Evolutionary conservation across 2,797 vertebrate genomes (phyloP).

Genomic region (Anisognathus igniventris): DNA sequence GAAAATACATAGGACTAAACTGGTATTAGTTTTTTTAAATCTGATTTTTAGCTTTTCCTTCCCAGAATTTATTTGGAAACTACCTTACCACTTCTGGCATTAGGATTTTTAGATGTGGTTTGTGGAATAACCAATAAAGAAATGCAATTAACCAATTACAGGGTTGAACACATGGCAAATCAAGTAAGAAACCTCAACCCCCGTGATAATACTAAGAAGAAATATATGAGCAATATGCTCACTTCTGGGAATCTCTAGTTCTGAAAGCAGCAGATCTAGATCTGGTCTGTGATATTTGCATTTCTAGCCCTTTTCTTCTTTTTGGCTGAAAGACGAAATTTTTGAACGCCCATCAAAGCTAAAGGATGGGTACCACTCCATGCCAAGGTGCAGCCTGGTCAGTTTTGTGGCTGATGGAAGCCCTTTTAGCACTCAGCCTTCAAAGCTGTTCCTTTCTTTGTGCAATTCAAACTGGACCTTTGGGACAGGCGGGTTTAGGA

Average conservation of each 20-base stretch:
- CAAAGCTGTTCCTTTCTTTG: neutral
- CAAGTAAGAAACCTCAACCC: neutral
- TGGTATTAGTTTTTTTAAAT: neutral
- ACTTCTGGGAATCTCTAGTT: neutral
- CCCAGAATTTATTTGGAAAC: neutral
- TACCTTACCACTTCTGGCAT: neutral
- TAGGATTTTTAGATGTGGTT: constrained; percentile 2
- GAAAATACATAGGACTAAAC: neutral
- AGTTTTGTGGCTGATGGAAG: neutral
- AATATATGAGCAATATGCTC: neutral
- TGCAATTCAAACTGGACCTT: neutral
- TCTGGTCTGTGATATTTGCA: neutral
- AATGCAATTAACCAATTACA: constrained; percentile 25
- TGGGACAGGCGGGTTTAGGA: neutral
- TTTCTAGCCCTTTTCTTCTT: neutral
- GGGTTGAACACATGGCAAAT: neutral
- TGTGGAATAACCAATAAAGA: constrained; percentile 30
- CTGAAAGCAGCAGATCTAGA: neutral
- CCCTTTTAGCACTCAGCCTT: neutral
- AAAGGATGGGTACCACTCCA: neutral
- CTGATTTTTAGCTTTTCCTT: neutral
- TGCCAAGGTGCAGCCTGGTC: neutral
- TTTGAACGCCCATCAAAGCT: neutral
- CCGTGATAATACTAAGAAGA: neutral
- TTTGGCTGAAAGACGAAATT: neutral